Conservation (phyloP, 2,888 invertebrate species). For the Acleris literana region DNA sequence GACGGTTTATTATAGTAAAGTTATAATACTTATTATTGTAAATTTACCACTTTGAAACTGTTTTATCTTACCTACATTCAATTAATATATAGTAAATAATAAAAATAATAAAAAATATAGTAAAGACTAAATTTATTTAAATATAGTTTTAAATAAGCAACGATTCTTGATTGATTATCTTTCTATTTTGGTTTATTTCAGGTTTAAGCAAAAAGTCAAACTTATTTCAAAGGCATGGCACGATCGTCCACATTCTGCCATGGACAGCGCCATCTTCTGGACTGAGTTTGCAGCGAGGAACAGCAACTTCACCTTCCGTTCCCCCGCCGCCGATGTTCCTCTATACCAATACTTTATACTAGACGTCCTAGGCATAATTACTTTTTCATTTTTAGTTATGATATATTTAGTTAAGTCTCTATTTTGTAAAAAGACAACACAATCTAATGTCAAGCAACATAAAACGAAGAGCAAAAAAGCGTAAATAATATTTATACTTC, state of each 20-base stretch:
- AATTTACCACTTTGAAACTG: no score
- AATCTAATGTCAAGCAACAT: not conserved
- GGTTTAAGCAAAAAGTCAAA: constrained; percentile 70
- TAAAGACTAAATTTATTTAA: no score
- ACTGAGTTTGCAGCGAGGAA: constrained; percentile 84
- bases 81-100: no score
- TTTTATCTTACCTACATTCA: no score
- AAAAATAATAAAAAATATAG: no score
- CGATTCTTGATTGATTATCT: not conserved
- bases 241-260: constrained; percentile 81
- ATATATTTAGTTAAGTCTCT: constrained; percentile 11
- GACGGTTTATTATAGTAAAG: no score
- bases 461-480: constrained; percentile 18
- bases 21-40: no score
- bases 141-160: not conserved
- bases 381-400: not conserved
- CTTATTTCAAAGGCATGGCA: constrained; percentile 79
- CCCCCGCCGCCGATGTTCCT: constrained; percentile 76
- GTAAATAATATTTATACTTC: constrained; percentile 9
- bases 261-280: constrained; percentile 86
- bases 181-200: constrained; percentile 45
- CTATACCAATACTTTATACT: constrained; percentile 75
- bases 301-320: constrained; percentile 66
- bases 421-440: not conserved
- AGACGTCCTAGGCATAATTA: constrained; percentile 52